Percentiles rank a stretch among this genome's conserved stretches.
phyloP scores from a whole-genome alignment of 1,140 invertebrate genomes.

The Drosophila nebulosa region DNA sequence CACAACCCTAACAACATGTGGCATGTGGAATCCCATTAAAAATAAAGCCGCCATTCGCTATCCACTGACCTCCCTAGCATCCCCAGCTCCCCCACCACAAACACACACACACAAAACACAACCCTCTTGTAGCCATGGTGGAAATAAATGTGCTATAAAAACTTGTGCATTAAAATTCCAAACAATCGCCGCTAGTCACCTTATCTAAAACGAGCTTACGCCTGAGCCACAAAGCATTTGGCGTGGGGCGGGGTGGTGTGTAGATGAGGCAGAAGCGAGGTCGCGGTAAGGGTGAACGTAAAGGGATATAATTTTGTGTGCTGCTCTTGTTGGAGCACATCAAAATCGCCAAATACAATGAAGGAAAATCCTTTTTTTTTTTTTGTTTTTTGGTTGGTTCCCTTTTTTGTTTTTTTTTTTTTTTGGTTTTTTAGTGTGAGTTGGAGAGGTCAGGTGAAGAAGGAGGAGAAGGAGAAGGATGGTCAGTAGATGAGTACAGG shows the following conservation, averaged over 20 bases:
- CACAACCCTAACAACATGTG: neutral
- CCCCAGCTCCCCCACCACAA: neutral
- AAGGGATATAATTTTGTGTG: conserved; percentile 8
- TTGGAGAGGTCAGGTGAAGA: neutral
- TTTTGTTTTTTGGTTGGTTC: neutral
- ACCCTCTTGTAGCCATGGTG: conserved; percentile 2
- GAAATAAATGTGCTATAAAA: conserved; percentile 43
- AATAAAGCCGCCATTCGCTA: neutral
- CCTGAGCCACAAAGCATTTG: neutral
- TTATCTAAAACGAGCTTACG: conserved; percentile 65
- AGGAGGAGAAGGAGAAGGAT: neutral
- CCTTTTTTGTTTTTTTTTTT: neutral
- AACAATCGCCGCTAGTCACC: conserved; percentile 73
- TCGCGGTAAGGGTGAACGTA: neutral
- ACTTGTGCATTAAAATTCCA: conserved; percentile 65
- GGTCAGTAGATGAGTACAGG: conserved; percentile 14
- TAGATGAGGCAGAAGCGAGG: neutral
- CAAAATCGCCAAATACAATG: conserved; percentile 46
- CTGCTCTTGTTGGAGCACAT: conserved; percentile 6
- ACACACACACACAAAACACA: neutral
- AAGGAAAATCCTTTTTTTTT: conserved; percentile 14
- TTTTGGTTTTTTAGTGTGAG: neutral
- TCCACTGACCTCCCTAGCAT: neutral
- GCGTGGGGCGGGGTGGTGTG: neutral
- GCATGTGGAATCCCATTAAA: neutral